Evolutionary conservation across 2,797 vertebrate species (phyloP).

Genomic region (Crocidura indochinensis): DNA sequence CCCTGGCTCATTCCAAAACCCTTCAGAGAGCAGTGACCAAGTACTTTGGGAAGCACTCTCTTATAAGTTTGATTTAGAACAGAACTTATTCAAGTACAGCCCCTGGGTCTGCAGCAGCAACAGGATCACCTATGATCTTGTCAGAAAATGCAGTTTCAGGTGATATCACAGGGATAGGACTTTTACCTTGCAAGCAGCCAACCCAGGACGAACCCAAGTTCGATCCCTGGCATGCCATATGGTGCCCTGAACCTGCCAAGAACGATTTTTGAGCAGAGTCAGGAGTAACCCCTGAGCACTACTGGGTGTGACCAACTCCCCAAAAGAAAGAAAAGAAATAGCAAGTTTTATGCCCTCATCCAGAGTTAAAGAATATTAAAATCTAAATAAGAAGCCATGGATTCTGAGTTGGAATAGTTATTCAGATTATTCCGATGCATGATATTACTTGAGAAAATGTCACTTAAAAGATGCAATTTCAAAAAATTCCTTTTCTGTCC

Average conservation of each 20-base stretch:
- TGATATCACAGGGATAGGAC: too few relatives aligned
- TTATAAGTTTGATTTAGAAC: background rate
- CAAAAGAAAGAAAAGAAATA: too few relatives aligned
- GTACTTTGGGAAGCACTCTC: background rate
- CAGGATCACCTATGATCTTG: background rate
- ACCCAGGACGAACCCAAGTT: too few relatives aligned
- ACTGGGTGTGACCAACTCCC: too few relatives aligned
- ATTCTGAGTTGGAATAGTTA: slow-evolving; percentile 11
- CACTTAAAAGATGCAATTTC: background rate
- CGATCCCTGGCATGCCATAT: too few relatives aligned
- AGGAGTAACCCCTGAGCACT: too few relatives aligned
- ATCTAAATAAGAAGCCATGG: background rate
- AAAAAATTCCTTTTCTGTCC: background rate
- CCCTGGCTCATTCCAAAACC: too few relatives aligned
- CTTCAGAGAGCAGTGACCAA: too few relatives aligned
- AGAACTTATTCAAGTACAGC: background rate
- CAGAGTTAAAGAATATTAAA: background rate
- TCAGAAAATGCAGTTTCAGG: background rate
- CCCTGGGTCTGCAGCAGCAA: background rate
- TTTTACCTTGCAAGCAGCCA: too few relatives aligned
- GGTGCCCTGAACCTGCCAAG: too few relatives aligned
- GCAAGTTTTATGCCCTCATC: background rate
- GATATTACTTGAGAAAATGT: slow-evolving; percentile 14
- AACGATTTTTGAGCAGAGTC: too few relatives aligned
- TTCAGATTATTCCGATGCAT: background rate